Conservation (phyloP, 2,113 vertebrate species). For the Motacilla alba region DNA sequence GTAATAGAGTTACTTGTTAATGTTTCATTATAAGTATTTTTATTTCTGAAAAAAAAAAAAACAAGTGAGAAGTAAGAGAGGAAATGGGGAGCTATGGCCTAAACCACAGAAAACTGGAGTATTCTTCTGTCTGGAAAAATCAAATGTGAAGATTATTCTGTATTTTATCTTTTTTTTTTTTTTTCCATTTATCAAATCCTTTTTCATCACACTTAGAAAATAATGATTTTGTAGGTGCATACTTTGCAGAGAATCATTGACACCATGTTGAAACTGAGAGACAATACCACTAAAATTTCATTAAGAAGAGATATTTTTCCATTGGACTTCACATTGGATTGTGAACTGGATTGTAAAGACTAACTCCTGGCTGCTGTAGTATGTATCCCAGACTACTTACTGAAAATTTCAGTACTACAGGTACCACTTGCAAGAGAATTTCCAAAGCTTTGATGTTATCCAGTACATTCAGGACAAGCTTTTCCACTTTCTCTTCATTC, state of each 20-base stretch:
- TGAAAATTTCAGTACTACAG: neutral
- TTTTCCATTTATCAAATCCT: neutral
- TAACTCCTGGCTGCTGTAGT: neutral
- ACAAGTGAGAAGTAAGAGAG: neutral
- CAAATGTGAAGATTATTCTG: neutral
- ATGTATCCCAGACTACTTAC: neutral
- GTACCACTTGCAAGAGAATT: neutral
- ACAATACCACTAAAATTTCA: neutral
- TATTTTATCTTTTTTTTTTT: neutral
- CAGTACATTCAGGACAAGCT: neutral
- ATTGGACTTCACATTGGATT: neutral
- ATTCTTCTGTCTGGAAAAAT: neutral
- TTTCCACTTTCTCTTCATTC: slow-evolving; percentile 22
- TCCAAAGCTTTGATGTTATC: neutral
- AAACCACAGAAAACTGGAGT: neutral
- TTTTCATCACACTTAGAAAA: neutral
- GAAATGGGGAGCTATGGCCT: neutral
- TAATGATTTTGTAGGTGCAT: neutral
- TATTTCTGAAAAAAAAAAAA: neutral
- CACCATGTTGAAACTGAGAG: neutral
- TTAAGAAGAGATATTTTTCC: neutral
- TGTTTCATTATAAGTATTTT: neutral
- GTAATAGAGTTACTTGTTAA: neutral
- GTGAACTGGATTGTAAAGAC: neutral
- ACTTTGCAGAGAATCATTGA: neutral